These are phyloP conservation scores for Eupeodes luniger DNA, from an alignment of 2,888 invertebrate species.

Conservation along the genomic window DNA sequence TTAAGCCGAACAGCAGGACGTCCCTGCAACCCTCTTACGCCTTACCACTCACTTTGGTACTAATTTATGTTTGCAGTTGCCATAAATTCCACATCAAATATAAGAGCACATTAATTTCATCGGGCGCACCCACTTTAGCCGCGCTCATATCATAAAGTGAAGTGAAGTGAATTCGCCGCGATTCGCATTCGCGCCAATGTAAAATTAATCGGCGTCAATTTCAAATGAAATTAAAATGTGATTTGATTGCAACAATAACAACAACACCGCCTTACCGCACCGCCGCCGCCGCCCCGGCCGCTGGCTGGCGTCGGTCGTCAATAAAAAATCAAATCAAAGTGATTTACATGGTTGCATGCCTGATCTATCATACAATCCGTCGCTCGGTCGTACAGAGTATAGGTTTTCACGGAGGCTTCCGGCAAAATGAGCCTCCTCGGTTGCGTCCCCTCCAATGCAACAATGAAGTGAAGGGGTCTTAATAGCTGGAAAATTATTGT, in stretches of 20 bases:
- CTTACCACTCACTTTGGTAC: neutral
- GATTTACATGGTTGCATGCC: constrained; percentile 61
- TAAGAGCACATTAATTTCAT: constrained; percentile 47
- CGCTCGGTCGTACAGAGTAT: neutral
- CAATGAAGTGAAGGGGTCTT: constrained; percentile 18
- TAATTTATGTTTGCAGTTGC: constrained; percentile 64
- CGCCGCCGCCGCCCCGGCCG: too few relatives aligned
- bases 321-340: constrained; percentile 59
- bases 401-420: constrained; percentile 33
- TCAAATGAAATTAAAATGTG: constrained; percentile 68
- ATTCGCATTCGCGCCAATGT: constrained; percentile 58
- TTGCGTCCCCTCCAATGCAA: neutral
- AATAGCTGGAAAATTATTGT: constrained; percentile 68
- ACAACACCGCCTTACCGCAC: neutral
- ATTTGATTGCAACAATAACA: constrained; percentile 60
- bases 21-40: neutral
- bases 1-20: constrained; percentile 24
- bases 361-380: constrained; percentile 33
- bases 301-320: constrained; percentile 3
- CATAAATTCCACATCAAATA: constrained; percentile 61
- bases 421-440: constrained; percentile 24
- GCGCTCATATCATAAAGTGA: neutral
- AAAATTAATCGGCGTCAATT: constrained; percentile 69
- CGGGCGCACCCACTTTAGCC: constrained; percentile 61
- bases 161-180: constrained; percentile 22